phyloP scores from a whole-genome alignment of 2,888 invertebrate species.

The Galerucella calmariensis region DNA sequence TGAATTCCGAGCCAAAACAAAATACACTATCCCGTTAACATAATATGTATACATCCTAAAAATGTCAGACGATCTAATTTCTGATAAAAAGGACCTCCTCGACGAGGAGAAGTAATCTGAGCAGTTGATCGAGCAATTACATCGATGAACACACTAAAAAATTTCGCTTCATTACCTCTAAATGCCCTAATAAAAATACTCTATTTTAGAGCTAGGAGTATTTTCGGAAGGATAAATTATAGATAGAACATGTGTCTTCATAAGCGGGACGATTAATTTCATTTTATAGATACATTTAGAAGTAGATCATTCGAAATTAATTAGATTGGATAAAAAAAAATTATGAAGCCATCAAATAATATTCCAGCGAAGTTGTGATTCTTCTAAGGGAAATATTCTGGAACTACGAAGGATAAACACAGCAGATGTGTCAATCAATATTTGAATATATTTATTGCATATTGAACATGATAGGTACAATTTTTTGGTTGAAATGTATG shows the following conservation, averaged over 20 bases:
- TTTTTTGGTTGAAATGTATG: too few relatives aligned
- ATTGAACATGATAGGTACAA: too few relatives aligned
- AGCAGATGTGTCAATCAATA: too few relatives aligned
- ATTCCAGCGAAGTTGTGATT: too few relatives aligned
- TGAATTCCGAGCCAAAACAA: slow-evolving; percentile 15
- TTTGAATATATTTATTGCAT: too few relatives aligned
- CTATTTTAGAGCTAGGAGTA: slow-evolving; percentile 11
- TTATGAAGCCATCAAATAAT: too few relatives aligned
- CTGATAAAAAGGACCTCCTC: slow-evolving; percentile 50
- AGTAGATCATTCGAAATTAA: too few relatives aligned
- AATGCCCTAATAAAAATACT: slow-evolving; percentile 38
- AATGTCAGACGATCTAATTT: slow-evolving; percentile 43
- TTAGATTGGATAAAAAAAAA: too few relatives aligned
- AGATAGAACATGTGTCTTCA: slow-evolving; percentile 13
- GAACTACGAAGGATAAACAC: too few relatives aligned
- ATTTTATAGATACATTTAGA: neutral
- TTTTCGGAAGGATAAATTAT: slow-evolving; percentile 22
- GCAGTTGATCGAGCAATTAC: slow-evolving; percentile 52
- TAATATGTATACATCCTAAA: slow-evolving; percentile 36
- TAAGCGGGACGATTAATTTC: neutral
- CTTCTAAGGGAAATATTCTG: too few relatives aligned
- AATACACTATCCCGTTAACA: slow-evolving; percentile 24
- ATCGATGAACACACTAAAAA: slow-evolving; percentile 46
- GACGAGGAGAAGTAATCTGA: slow-evolving; percentile 52
- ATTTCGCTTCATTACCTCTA: slow-evolving; percentile 48